These are phyloP conservation scores for Crotalus viridis DNA, from an alignment of 2,113 vertebrate genomes.

Conservation along the genomic window DNA sequence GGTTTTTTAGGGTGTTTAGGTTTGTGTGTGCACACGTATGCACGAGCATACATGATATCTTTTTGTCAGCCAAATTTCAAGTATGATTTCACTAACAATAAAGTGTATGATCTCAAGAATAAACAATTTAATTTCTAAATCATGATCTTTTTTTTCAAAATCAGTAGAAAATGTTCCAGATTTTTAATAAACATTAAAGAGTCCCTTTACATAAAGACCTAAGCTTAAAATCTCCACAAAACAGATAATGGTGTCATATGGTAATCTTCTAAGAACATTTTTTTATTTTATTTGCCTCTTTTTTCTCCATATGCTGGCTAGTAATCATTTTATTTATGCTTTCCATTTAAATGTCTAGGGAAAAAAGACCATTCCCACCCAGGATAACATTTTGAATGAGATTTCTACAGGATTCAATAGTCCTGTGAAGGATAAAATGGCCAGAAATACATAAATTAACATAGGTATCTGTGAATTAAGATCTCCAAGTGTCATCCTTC, in stretches of 20 bases:
- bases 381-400: slow-evolving; percentile 3
- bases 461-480: neutral
- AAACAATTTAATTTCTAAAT: neutral
- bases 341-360: slow-evolving; percentile 41
- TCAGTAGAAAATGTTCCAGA: neutral
- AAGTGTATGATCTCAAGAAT: neutral
- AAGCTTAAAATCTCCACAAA: slow-evolving; percentile 44
- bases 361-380: slow-evolving; percentile 13
- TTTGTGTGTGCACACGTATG: neutral
- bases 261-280: slow-evolving; percentile 44
- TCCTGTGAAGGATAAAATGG: neutral
- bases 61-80: neutral
- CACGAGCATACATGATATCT: neutral
- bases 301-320: neutral
- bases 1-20: neutral
- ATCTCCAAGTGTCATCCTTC: neutral
- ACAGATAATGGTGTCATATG: neutral
- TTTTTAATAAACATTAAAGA: slow-evolving; percentile 36
- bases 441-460: neutral
- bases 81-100: neutral
- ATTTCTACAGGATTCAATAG: neutral
- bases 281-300: slow-evolving; percentile 45
- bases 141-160: slow-evolving; percentile 26
- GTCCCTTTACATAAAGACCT: slow-evolving; percentile 39
- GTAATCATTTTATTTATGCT: slow-evolving; percentile 53